phyloP scores from a whole-genome alignment of 1,140 invertebrate genomes.

The Pseudomyrmex sp. region DNA sequence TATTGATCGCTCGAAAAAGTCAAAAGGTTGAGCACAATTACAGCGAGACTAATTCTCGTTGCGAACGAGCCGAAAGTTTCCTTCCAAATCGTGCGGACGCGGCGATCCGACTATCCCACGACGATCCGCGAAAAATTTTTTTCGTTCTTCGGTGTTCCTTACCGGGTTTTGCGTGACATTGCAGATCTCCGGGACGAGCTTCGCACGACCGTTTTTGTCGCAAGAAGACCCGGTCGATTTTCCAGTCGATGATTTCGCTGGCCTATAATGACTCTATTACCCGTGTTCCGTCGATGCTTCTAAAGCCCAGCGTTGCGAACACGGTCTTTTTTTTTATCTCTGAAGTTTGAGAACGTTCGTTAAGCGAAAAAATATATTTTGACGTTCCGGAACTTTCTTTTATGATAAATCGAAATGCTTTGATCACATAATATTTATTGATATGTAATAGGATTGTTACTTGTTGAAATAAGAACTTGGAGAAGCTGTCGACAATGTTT shows the following conservation, averaged over 20 bases:
- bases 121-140: slow-evolving; percentile 32
- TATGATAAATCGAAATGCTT: no score
- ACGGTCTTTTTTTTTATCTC: slow-evolving; percentile 30
- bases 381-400: no score
- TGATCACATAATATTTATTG: no score
- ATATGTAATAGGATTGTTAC: no score
- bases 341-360: not conserved
- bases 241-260: slow-evolving; percentile 53
- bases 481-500: no score
- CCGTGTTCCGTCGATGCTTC: not conserved
- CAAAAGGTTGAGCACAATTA: slow-evolving; percentile 35
- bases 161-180: slow-evolving; percentile 57
- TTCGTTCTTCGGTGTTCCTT: slow-evolving; percentile 15
- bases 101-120: slow-evolving; percentile 7
- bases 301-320: slow-evolving; percentile 31
- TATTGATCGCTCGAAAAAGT: slow-evolving; percentile 7
- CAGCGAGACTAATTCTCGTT: slow-evolving; percentile 39
- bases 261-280: slow-evolving; percentile 51
- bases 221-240: slow-evolving; percentile 55
- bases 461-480: no score
- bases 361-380: no score
- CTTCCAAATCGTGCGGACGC: slow-evolving; percentile 3
- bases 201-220: slow-evolving; percentile 54
- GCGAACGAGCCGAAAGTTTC: not conserved
- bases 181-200: slow-evolving; percentile 57